These are phyloP conservation scores for Hypanus sabinus DNA, from an alignment of 2,113 vertebrate genomes.

Conservation along the genomic window DNA sequence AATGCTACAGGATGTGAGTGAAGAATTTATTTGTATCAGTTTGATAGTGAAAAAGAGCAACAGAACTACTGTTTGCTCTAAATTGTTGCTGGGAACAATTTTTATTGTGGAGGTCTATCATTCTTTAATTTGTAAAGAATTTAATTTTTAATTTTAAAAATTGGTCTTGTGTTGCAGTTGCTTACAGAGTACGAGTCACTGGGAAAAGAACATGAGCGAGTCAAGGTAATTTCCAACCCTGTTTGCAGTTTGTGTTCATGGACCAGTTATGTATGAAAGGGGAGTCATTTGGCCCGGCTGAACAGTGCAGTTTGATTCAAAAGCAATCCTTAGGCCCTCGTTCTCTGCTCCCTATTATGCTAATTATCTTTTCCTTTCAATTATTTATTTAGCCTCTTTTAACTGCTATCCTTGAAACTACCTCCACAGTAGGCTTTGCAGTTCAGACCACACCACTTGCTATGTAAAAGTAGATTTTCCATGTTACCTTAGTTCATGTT, in stretches of 20 bases:
- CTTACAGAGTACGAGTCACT: constrained; percentile 79
- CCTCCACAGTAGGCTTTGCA: too few species aligned
- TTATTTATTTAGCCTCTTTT: too few species aligned
- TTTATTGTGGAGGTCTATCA: not conserved
- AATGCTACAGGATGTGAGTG: constrained; percentile 87
- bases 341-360: too few species aligned
- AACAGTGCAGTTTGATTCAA: too few species aligned
- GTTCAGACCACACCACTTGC: too few species aligned
- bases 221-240: constrained; percentile 66
- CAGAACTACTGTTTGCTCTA: not conserved
- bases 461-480: too few species aligned
- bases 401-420: too few species aligned
- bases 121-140: not conserved
- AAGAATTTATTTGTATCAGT: not conserved
- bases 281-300: too few species aligned
- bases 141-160: constrained; percentile 17
- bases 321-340: too few species aligned
- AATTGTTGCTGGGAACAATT: not conserved
- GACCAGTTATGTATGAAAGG: too few species aligned
- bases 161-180: constrained; percentile 62
- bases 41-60: not conserved
- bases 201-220: constrained; percentile 72
- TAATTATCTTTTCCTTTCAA: too few species aligned
- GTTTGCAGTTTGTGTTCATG: not conserved
- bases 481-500: too few species aligned